These are phyloP conservation scores for Stegostoma tigrinum DNA, from an alignment of 2,113 vertebrate species.

Conservation along the genomic window DNA sequence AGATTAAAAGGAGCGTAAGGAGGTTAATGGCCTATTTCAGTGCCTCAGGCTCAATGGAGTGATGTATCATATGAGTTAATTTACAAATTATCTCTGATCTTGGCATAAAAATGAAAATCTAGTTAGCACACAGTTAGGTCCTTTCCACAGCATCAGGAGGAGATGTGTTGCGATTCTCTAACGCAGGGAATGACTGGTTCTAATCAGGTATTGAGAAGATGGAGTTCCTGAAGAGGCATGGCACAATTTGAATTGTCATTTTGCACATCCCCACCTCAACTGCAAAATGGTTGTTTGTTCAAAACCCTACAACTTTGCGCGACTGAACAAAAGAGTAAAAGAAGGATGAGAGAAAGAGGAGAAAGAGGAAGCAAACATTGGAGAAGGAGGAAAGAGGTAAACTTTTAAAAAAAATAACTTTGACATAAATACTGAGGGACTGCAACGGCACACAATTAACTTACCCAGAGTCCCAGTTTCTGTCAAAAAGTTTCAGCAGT, in stretches of 20 bases:
- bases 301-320: not conserved
- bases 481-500: slow-evolving; percentile 54
- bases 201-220: not conserved
- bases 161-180: not conserved
- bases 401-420: not conserved
- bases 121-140: not conserved
- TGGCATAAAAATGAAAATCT: not conserved
- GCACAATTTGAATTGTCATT: not conserved
- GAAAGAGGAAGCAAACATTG: not conserved
- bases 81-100: not conserved
- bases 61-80: not conserved
- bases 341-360: not conserved
- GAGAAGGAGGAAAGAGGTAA: not conserved
- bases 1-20: not conserved
- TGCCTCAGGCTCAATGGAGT: too few relatives aligned
- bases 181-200: not conserved
- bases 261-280: not conserved
- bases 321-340: not conserved
- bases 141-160: not conserved
- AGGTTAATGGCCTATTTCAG: not conserved
- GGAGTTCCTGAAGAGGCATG: not conserved
- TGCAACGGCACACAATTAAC: not conserved
- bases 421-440: not conserved
- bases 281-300: not conserved
- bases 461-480: slow-evolving; percentile 67